phyloP scores from a whole-genome alignment of 2,888 invertebrate genomes.

The Clostera curtula region DNA sequence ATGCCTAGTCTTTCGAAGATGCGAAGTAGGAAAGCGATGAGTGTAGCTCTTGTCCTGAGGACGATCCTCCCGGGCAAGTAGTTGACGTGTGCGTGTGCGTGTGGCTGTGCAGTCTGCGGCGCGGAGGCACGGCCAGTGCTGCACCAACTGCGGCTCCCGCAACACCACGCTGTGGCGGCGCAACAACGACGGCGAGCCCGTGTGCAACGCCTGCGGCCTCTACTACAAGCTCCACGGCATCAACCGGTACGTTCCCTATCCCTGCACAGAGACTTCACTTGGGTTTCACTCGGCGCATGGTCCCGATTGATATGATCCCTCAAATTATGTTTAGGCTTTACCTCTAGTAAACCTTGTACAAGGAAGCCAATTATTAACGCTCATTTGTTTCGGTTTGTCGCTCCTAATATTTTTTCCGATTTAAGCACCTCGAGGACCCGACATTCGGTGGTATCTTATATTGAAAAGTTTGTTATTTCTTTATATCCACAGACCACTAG shows the following conservation, averaged over 20 bases:
- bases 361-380: too few species aligned
- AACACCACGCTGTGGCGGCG: conserved; percentile 98
- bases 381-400: too few species aligned
- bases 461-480: background rate
- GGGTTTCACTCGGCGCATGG: too few species aligned
- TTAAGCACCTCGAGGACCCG: too few species aligned
- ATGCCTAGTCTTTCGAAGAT: too few species aligned
- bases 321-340: too few species aligned
- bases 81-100: conserved; percentile 10
- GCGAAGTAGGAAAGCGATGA: too few species aligned
- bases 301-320: too few species aligned
- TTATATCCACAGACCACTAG: conserved; percentile 79
- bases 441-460: background rate
- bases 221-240: conserved; percentile 97
- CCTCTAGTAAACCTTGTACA: too few species aligned
- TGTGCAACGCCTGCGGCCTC: conserved; percentile 98
- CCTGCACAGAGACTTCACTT: too few species aligned
- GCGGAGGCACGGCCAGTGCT: conserved; percentile 91
- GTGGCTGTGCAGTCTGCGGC: conserved; percentile 81
- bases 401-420: too few species aligned
- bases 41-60: too few species aligned
- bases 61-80: background rate
- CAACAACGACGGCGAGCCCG: conserved; percentile 97
- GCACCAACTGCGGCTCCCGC: conserved; percentile 98
- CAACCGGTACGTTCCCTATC: conserved; percentile 72